Conservation (phyloP, 2,797 vertebrate species). For the Poecile montanus region DNA sequence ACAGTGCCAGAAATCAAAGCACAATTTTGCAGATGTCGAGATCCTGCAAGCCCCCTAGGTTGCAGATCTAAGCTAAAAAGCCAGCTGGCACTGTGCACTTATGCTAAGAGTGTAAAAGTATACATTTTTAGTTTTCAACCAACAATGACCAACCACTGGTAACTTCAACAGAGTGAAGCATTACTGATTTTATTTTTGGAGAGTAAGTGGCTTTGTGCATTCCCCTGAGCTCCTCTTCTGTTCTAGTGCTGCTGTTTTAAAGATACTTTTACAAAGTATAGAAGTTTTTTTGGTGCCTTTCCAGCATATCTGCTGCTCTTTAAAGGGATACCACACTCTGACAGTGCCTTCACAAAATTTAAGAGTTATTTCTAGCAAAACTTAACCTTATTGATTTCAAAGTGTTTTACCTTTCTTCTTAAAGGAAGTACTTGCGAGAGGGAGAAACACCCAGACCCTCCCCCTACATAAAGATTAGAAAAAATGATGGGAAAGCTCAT, state of each 20-base stretch:
- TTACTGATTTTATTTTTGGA: slow-evolving; percentile 48
- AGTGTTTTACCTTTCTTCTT: background rate
- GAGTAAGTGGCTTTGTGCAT: slow-evolving; percentile 42
- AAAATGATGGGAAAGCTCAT: background rate
- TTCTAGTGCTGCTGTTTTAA: slow-evolving; percentile 54
- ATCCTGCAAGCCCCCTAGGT: slow-evolving; percentile 67
- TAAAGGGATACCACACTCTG: slow-evolving; percentile 18
- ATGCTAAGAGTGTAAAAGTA: slow-evolving; percentile 71
- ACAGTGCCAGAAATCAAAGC: slow-evolving; percentile 70
- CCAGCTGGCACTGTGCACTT: slow-evolving; percentile 61
- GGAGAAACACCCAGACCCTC: background rate
- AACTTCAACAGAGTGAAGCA: slow-evolving; percentile 57
- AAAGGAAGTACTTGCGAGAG: background rate
- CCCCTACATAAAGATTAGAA: background rate
- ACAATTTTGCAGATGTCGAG: slow-evolving; percentile 72
- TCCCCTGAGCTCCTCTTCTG: slow-evolving; percentile 48
- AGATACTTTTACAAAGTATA: slow-evolving; percentile 38
- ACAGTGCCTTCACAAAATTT: slow-evolving; percentile 9
- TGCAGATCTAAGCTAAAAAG: slow-evolving; percentile 45
- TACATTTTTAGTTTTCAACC: slow-evolving; percentile 69
- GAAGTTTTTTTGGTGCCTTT: slow-evolving; percentile 48
- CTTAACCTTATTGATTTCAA: slow-evolving; percentile 11
- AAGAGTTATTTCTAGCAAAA: slow-evolving; percentile 1
- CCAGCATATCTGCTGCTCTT: slow-evolving; percentile 56
- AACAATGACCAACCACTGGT: slow-evolving; percentile 62